These are phyloP conservation scores for Gnathonemus echidnorhynchus DNA, from an alignment of 2,113 vertebrate genomes.

Conservation along the genomic window DNA sequence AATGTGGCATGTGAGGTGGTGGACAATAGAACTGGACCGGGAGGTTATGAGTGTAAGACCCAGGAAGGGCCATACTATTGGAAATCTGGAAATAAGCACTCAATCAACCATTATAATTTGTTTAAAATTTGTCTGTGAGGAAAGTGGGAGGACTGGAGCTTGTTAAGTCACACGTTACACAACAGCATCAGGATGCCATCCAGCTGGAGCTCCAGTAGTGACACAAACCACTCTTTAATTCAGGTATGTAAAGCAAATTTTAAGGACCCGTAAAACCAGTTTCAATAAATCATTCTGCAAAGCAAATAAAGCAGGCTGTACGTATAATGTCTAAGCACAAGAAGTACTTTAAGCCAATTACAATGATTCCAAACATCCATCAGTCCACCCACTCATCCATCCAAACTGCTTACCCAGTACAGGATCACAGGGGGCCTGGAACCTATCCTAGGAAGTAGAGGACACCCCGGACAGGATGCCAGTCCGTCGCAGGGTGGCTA, in stretches of 20 bases:
- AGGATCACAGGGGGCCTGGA: background rate
- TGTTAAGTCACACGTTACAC: background rate
- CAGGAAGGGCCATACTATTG: background rate
- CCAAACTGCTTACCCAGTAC: background rate
- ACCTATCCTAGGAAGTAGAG: background rate
- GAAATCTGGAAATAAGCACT: background rate
- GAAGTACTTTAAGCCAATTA: background rate
- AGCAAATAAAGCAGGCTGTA: background rate
- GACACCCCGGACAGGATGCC: conserved; percentile 4
- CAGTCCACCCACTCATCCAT: background rate
- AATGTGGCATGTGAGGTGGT: background rate
- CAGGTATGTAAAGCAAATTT: background rate
- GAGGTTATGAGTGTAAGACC: background rate
- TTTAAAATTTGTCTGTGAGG: background rate
- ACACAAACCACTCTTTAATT: background rate
- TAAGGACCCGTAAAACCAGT: background rate
- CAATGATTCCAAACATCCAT: background rate
- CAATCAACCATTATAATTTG: background rate
- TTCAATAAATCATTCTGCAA: background rate
- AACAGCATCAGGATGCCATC: background rate
- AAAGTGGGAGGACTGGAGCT: background rate
- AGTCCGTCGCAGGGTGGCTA: background rate
- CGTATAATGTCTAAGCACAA: background rate
- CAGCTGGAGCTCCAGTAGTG: background rate
- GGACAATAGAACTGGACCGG: background rate